A percentile compares a stretch with the other conserved stretches of the same genome.
These are phyloP conservation scores for Lycorma delicatula DNA, from an alignment of 1,140 invertebrate species.

Conservation along the genomic window DNA sequence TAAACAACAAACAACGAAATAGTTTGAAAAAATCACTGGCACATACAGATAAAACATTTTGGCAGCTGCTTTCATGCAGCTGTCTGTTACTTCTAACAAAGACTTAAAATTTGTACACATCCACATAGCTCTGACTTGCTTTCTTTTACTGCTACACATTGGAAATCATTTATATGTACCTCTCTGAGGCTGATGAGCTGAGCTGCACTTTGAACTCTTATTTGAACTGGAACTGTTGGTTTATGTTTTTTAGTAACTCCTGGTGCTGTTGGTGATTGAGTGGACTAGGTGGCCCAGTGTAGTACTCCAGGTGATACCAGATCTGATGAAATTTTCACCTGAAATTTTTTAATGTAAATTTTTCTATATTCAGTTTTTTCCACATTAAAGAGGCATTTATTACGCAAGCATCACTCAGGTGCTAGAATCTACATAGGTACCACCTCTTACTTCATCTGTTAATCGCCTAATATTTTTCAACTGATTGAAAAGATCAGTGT, in stretches of 20 bases:
- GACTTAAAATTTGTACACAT: not conserved
- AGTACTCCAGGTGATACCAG: not conserved
- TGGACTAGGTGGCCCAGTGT: not conserved
- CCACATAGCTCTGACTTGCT: conserved; percentile 1
- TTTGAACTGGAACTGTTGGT: not conserved
- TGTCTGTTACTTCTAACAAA: no score
- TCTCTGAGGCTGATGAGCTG: not conserved
- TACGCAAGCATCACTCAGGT: not conserved
- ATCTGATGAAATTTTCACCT: not conserved
- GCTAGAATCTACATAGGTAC: not conserved
- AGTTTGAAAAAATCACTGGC: no score
- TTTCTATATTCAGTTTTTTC: not conserved
- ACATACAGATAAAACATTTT: no score
- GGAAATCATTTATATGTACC: not conserved
- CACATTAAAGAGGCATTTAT: not conserved
- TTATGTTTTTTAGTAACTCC: not conserved
- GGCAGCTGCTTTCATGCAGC: no score
- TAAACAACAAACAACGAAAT: no score
- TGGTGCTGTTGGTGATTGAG: not conserved
- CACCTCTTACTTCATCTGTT: not conserved
- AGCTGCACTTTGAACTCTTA: not conserved
- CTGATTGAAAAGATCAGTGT: not conserved
- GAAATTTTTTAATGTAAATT: not conserved
- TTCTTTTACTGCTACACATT: not conserved
- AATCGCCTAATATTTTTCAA: not conserved